Base-by-base conservation (phyloP, 2,888 invertebrate genomes). In the Leptinotarsa juncta region DNA sequence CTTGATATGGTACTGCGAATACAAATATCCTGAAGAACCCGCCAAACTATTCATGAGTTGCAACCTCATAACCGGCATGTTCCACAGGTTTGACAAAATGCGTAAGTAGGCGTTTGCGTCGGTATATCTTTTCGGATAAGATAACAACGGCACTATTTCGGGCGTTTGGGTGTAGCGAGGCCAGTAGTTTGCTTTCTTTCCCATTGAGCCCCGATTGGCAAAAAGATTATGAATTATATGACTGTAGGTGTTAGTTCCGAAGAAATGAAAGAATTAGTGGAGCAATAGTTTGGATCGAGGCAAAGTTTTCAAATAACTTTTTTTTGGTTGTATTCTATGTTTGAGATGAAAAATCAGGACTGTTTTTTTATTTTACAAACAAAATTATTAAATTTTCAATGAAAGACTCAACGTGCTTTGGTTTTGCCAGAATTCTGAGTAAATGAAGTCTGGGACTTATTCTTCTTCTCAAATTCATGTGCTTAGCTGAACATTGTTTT, bases 91-190 rank as follows among this genome's bases (percentile, higher is more conserved):
- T 83, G 99, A 99, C 86, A 98, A 98, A 90, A 94, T 99, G 96
- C 93, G 98, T 83, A 99, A 99, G 90, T 93, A 95, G 86, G 95
- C 97, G 3, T 99, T 99, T 88, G 97, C 95, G 71, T 97, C 97
- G 15, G 93, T 96, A 82, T 95, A 96, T 86, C 91, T 99, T 77
- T 99, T 98, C 88, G 99, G 99, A 42, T 91, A 91, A 70, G 97
- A 98, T 89, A 94, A 96, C 88, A 91, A 97, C 89, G 96, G 95
- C 87, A 91, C 93, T 84, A 99, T 99, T 88, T 96, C 97, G 60
- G 99, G 98, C 77, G 90, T 99, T 85, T 99, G 99, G 99, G 93
- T 98, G 82, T 99, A 99, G 99, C 94, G 95, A 87, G 99, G 99
- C 20, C 96, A 96, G 70, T 95, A 96, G 32, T 92, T 99, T 73